Evolutionary conservation across 2,113 vertebrate genomes (phyloP).

Genomic region (Forbesichthys papilliferus): DNA sequence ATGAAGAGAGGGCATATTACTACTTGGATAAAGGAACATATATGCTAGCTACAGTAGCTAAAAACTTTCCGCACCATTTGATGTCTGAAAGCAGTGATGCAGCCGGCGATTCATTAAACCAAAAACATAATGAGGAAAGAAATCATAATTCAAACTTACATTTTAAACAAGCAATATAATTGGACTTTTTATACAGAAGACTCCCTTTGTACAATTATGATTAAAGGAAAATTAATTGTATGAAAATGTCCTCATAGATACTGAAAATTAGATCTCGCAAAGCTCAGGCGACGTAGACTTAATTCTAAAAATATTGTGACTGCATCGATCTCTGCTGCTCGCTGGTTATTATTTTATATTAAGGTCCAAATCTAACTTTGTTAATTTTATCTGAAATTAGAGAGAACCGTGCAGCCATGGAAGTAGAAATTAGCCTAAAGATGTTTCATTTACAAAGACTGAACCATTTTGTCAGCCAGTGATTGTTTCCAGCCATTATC

Average conservation of each 20-base stretch:
- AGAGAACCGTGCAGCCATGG: slow-evolving; percentile 75
- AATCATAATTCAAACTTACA: slow-evolving; percentile 81
- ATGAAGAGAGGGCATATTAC: slow-evolving; percentile 44
- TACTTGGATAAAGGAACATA: slow-evolving; percentile 60
- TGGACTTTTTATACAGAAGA: slow-evolving; percentile 80
- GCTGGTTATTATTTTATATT: slow-evolving; percentile 50
- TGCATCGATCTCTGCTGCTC: slow-evolving; percentile 71
- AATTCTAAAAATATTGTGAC: slow-evolving; percentile 81
- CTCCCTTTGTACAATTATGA: slow-evolving; percentile 83
- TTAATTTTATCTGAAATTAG: slow-evolving; percentile 91
- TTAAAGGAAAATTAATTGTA: slow-evolving; percentile 87
- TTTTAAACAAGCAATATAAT: slow-evolving; percentile 82
- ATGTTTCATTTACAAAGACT: slow-evolving; percentile 89
- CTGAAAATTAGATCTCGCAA: slow-evolving; percentile 80
- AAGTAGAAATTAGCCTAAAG: slow-evolving; percentile 88
- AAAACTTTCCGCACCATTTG: slow-evolving; percentile 74
- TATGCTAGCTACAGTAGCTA: slow-evolving; percentile 32
- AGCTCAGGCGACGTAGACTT: slow-evolving; percentile 60
- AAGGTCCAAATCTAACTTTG: slow-evolving; percentile 83
- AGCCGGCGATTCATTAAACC: slow-evolving; percentile 79
- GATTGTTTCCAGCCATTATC: slow-evolving; percentile 92
- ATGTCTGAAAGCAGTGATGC: slow-evolving; percentile 77
- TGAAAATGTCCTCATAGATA: slow-evolving; percentile 84
- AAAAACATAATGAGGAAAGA: slow-evolving; percentile 75
- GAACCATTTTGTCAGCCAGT: slow-evolving; percentile 85